phyloP scores from a whole-genome alignment of 2,797 vertebrate genomes.

The Prionace glauca region DNA sequence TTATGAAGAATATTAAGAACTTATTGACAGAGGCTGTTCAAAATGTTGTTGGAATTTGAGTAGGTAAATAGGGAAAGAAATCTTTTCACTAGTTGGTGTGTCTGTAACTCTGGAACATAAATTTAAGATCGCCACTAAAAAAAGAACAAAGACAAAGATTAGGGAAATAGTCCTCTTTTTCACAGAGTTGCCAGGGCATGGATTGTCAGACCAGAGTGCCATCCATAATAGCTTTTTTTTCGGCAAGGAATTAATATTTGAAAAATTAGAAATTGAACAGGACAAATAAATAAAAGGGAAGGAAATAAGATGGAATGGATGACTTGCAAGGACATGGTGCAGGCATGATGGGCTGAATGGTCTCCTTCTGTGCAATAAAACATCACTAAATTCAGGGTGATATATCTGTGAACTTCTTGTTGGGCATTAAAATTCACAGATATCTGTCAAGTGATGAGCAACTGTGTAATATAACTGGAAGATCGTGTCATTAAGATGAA shows the following conservation, averaged over 20 bases:
- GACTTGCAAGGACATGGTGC: not conserved
- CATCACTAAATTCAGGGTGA: not conserved
- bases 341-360: not conserved
- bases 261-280: not conserved
- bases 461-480: not conserved
- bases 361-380: not conserved
- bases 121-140: too few relatives aligned
- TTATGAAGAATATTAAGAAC: too few relatives aligned
- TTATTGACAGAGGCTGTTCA: too few relatives aligned
- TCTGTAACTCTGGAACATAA: too few relatives aligned
- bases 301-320: not conserved
- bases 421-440: not conserved
- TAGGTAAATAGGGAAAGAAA: too few relatives aligned
- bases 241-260: not conserved
- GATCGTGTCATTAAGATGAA: too few relatives aligned
- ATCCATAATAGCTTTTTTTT: not conserved
- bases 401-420: not conserved
- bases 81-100: too few relatives aligned
- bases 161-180: too few relatives aligned
- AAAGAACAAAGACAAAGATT: too few relatives aligned
- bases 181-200: too few relatives aligned
- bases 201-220: too few relatives aligned
- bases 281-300: not conserved
- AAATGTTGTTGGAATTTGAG: too few relatives aligned
- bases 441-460: not conserved